Percentiles rank a stretch among this genome's conserved stretches.
Conservation (phyloP, 2,797 vertebrate species). For the Syngnathus acus region DNA sequence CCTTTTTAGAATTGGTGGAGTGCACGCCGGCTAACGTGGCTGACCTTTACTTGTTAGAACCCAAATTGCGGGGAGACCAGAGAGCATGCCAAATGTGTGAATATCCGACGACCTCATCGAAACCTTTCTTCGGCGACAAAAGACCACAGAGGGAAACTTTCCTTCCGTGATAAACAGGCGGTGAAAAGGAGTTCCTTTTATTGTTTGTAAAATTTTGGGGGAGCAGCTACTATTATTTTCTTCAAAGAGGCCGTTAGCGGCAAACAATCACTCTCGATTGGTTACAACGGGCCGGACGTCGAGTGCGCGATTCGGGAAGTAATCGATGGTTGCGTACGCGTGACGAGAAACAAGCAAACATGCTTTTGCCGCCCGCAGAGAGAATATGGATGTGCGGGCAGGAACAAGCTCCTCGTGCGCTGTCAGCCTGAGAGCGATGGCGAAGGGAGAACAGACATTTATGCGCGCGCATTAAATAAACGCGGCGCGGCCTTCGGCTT, state of each 20-base stretch:
- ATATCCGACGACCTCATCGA: constrained; percentile 61
- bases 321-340: constrained; percentile 5
- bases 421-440: constrained; percentile 39
- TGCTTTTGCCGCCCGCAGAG: constrained; percentile 1
- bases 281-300: not conserved
- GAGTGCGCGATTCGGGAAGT: not conserved
- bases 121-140: constrained; percentile 16
- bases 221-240: not conserved
- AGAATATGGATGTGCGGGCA: constrained; percentile 30
- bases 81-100: constrained; percentile 64
- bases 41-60: constrained; percentile 68
- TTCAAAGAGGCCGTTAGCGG: not conserved
- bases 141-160: not conserved
- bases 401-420: constrained; percentile 29
- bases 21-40: constrained; percentile 64
- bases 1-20: constrained; percentile 70
- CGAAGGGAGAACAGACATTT: constrained; percentile 35
- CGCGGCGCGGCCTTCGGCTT: constrained; percentile 40
- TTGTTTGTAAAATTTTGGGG: not conserved
- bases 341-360: constrained; percentile 10
- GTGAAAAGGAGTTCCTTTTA: not conserved
- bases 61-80: constrained; percentile 61
- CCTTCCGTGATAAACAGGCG: not conserved
- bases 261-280: not conserved
- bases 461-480: constrained; percentile 40